Evolutionary conservation across 2,113 vertebrate genomes (phyloP).

Genomic region (Ameiurus melas): DNA sequence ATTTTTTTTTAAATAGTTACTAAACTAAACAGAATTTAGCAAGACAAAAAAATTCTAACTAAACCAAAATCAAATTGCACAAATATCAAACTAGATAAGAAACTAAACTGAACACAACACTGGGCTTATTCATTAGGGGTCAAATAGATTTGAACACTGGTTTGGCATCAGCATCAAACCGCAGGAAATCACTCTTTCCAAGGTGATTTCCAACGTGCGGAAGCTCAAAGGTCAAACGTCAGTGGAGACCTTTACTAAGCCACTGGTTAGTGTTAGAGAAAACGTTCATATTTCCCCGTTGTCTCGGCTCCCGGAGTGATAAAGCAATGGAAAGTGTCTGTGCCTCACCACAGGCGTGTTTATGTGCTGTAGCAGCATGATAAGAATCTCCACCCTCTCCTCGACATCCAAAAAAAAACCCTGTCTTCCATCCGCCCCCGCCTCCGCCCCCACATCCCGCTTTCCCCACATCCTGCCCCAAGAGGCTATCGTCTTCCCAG

Average conservation of each 20-base stretch:
- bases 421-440: not conserved
- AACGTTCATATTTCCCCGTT: not conserved
- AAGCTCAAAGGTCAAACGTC: not conserved
- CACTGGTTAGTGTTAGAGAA: not conserved
- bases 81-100: not conserved
- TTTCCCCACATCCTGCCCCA: constrained; percentile 53
- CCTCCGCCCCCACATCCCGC: constrained; percentile 14
- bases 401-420: constrained; percentile 42
- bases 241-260: not conserved
- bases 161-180: not conserved
- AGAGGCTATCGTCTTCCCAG: constrained; percentile 65
- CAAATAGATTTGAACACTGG: not conserved
- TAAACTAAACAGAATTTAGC: not conserved
- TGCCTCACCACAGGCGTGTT: constrained; percentile 58
- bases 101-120: not conserved
- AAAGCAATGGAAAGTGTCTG: not conserved
- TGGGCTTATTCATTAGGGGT: not conserved
- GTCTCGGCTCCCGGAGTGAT: not conserved
- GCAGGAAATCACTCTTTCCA: not conserved
- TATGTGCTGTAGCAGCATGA: constrained; percentile 62
- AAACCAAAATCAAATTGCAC: not conserved
- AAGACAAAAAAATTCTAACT: not conserved
- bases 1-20: not conserved
- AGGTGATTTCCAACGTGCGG: not conserved
- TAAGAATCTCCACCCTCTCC: constrained; percentile 60